phyloP scores from a whole-genome alignment of 2,888 invertebrate genomes.

The Coecobrya sp. region DNA sequence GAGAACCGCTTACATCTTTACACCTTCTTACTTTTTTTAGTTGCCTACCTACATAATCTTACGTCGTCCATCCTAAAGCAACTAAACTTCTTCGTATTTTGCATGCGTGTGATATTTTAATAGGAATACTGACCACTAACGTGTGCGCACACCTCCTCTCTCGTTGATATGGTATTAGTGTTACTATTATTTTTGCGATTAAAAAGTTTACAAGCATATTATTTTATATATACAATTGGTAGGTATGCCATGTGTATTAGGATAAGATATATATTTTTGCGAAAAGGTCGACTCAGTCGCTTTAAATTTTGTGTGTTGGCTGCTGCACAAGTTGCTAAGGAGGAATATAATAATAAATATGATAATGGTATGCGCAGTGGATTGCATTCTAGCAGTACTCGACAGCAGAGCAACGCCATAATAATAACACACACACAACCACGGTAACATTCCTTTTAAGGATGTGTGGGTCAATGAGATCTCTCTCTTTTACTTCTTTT shows the following conservation, averaged over 20 bases:
- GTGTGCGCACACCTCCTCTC: conserved; percentile 16
- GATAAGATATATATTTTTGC: conserved; percentile 57
- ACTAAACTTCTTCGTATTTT: conserved; percentile 10
- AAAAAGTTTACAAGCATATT: conserved; percentile 35
- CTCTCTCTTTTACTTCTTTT: conserved; percentile 58
- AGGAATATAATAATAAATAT: background rate
- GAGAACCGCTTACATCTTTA: conserved; percentile 28
- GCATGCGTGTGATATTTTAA: background rate
- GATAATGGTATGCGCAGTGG: conserved; percentile 41
- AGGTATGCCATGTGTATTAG: background rate
- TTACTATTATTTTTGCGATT: conserved; percentile 37
- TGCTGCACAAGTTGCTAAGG: background rate
- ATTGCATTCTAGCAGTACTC: conserved; percentile 73
- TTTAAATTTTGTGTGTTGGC: background rate
- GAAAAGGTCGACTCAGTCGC: conserved; percentile 63
- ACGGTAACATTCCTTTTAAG: conserved; percentile 80
- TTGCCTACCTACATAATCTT: conserved; percentile 12
- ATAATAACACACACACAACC: conserved; percentile 6
- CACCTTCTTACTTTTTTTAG: conserved; percentile 23
- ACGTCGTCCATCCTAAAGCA: background rate
- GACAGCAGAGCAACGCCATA: conserved; percentile 19
- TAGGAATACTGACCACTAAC: background rate
- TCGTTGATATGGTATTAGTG: conserved; percentile 45
- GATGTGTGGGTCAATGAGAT: conserved; percentile 84
- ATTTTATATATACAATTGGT: background rate